Evolutionary conservation across 2,888 invertebrate species (phyloP).

Genomic region (Lochmaea crataegi): DNA sequence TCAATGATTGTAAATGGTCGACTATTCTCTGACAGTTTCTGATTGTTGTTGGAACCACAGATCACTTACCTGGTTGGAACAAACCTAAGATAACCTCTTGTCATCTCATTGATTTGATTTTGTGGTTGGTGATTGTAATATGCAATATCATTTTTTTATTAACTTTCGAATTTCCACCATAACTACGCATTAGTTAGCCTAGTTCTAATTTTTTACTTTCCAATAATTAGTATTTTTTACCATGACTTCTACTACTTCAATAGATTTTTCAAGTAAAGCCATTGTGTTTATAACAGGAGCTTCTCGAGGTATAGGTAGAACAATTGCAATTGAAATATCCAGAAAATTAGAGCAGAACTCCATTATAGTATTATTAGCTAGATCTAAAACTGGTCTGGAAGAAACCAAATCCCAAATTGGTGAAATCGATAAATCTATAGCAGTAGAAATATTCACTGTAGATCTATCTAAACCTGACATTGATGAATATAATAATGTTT

Average conservation of each 20-base stretch:
- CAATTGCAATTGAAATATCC: conserved; percentile 80
- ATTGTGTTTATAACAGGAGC: conserved; percentile 85
- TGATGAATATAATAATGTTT: conserved; percentile 66
- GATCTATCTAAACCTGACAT: conserved; percentile 64
- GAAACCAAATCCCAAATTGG: conserved; percentile 71
- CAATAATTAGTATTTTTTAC: neutral
- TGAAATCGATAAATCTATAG: conserved; percentile 61
- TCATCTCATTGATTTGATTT: too few species aligned
- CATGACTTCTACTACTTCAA: conserved; percentile 34
- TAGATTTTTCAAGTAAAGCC: conserved; percentile 72
- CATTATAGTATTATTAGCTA: conserved; percentile 79
- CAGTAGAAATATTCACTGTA: conserved; percentile 44
- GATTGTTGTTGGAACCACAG: too few species aligned
- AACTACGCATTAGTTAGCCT: neutral
- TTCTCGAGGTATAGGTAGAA: conserved; percentile 87
- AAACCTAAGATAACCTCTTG: too few species aligned
- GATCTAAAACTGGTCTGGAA: conserved; percentile 75
- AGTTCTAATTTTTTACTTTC: neutral
- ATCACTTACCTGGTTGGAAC: too few species aligned
- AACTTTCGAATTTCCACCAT: neutral
- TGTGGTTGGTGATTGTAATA: too few species aligned
- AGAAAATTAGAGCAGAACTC: conserved; percentile 76
- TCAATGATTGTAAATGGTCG: too few species aligned
- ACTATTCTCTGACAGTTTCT: too few species aligned
- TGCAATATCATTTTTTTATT: neutral